Evolutionary conservation across 2,113 vertebrate species (phyloP).

Genomic region (Brachypteracias leptosomus): DNA sequence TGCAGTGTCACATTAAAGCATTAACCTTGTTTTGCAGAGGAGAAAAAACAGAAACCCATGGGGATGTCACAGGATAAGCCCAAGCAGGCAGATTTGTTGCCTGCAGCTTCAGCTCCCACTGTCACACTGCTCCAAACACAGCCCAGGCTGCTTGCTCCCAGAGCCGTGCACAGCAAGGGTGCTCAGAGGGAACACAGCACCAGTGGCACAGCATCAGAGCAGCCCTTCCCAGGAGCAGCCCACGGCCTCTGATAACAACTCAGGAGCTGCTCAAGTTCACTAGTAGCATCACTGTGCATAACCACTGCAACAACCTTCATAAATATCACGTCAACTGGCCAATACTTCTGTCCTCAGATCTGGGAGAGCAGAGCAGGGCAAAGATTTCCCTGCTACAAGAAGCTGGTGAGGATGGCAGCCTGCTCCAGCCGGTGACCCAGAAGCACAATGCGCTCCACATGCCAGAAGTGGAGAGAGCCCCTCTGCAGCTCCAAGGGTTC

Average conservation of each 20-base stretch:
- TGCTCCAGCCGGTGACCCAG: not conserved
- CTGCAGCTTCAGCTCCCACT: not conserved
- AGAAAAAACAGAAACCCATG: not conserved
- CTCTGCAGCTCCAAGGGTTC: not conserved
- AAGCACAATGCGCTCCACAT: accelerated
- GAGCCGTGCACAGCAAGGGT: accelerated
- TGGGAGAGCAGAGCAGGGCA: not conserved
- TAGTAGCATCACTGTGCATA: accelerated
- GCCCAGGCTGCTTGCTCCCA: not conserved
- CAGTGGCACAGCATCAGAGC: not conserved
- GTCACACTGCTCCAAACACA: accelerated
- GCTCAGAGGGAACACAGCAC: accelerated
- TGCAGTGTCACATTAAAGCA: not conserved
- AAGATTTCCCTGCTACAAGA: not conserved
- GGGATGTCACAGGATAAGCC: not conserved
- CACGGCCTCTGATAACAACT: accelerated
- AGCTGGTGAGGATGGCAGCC: not conserved
- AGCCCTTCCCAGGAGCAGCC: not conserved
- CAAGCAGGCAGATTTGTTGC: not conserved
- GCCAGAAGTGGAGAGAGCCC: accelerated
- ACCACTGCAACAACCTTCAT: not conserved
- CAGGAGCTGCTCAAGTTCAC: not conserved
- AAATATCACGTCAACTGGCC: not conserved
- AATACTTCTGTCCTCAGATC: no score
- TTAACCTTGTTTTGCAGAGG: not conserved